phyloP scores from a whole-genome alignment of 2,113 vertebrate genomes.

The Thunnus maccoyii region DNA sequence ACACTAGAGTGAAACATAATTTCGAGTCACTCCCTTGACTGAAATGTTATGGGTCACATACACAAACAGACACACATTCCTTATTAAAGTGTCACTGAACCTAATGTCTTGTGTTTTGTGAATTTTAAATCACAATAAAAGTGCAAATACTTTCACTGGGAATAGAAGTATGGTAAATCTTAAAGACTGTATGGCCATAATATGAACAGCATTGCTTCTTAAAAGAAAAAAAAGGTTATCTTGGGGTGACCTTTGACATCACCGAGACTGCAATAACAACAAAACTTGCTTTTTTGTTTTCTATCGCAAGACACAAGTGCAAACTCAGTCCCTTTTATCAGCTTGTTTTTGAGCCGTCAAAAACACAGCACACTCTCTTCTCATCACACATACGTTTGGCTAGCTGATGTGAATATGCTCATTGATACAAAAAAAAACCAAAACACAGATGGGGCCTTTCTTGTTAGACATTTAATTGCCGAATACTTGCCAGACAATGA shows the following conservation, averaged over 20 bases:
- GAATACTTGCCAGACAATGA: background rate
- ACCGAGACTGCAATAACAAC: background rate
- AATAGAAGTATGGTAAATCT: too few relatives aligned
- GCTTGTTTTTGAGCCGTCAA: constrained; percentile 32
- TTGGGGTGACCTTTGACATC: background rate
- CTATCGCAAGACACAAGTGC: constrained; percentile 9
- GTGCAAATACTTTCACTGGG: background rate
- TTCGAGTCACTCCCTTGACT: constrained; percentile 53
- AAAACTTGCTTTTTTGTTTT: constrained; percentile 3
- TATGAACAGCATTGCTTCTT: background rate
- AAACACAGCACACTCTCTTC: constrained; percentile 26
- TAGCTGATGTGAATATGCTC: background rate
- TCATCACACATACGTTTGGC: constrained; percentile 1
- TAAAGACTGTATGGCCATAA: background rate
- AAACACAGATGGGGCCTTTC: background rate
- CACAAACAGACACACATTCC: background rate
- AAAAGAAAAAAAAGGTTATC: background rate
- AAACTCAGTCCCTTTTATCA: constrained; percentile 21
- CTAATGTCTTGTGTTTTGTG: too few relatives aligned
- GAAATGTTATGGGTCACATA: constrained; percentile 37
- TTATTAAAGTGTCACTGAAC: constrained; percentile 14
- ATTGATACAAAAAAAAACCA: too few relatives aligned
- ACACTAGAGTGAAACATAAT: constrained; percentile 37
- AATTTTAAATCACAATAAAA: background rate
- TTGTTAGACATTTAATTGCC: background rate